Percentiles rank a stretch among this genome's conserved stretches.
These are phyloP conservation scores for Falco novaeseelandiae DNA, from an alignment of 2,797 vertebrate genomes.

Conservation along the genomic window DNA sequence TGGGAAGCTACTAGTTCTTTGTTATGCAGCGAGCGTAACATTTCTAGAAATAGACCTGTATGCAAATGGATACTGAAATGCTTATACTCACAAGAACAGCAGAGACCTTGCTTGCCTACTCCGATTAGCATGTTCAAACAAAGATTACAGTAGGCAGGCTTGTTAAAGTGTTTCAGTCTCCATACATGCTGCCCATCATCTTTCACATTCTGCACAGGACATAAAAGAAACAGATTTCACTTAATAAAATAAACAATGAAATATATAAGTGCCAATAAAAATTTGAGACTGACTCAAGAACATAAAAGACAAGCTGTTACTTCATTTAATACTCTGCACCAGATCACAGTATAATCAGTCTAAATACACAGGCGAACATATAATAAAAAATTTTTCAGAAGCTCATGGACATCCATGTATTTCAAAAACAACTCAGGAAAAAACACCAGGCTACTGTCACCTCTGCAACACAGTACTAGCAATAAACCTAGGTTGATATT, in stretches of 20 bases:
- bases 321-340: conserved; percentile 61
- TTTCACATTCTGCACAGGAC: conserved; percentile 88
- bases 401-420: not conserved
- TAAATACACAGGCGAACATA: conserved; percentile 48
- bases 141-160: conserved; percentile 95
- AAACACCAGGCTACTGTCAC: not conserved
- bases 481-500: not conserved
- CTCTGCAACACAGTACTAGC: not conserved
- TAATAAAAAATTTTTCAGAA: conserved; percentile 9
- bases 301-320: conserved; percentile 76
- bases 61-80: not conserved
- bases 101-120: conserved; percentile 94
- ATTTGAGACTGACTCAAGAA: conserved; percentile 63
- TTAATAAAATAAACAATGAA: conserved; percentile 74
- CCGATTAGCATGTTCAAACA: conserved; percentile 95
- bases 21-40: not conserved
- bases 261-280: conserved; percentile 68
- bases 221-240: conserved; percentile 73
- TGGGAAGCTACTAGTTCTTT: not conserved
- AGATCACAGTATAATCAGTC: conserved; percentile 52
- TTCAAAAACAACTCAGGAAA: not conserved
- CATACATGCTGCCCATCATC: conserved; percentile 96
- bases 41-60: not conserved
- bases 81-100: conserved; percentile 90
- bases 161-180: conserved; percentile 96